These are phyloP conservation scores for Mus caroli DNA, from an alignment of 2,797 vertebrate genomes.

Conservation along the genomic window DNA sequence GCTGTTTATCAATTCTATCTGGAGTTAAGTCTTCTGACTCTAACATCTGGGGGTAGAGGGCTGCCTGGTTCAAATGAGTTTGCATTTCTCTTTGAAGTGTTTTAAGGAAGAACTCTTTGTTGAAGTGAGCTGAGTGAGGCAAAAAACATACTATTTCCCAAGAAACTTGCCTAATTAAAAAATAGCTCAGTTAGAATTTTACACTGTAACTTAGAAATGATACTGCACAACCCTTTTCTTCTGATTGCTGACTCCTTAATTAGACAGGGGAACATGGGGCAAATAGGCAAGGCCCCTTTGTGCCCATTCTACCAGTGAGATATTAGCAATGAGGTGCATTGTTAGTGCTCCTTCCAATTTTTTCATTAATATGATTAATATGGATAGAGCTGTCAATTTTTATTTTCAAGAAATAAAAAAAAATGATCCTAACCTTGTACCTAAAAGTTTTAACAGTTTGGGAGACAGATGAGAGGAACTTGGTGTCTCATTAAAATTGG, in stretches of 20 bases:
- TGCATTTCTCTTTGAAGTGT: background rate
- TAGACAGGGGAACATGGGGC: background rate
- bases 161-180: slow-evolving; percentile 44
- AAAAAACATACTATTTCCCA: background rate
- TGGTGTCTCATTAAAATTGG: slow-evolving; percentile 69
- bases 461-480: slow-evolving; percentile 66
- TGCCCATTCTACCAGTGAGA: background rate
- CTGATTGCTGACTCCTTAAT: slow-evolving; percentile 55
- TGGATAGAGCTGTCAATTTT: slow-evolving; percentile 83
- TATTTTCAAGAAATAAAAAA: slow-evolving; percentile 80
- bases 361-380: slow-evolving; percentile 86
- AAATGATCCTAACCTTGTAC: slow-evolving; percentile 80
- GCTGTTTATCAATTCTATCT: background rate
- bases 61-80: background rate
- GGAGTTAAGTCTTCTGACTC: background rate
- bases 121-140: slow-evolving; percentile 18
- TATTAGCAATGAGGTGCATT: slow-evolving; percentile 21
- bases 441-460: slow-evolving; percentile 67
- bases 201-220: slow-evolving; percentile 18
- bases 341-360: slow-evolving; percentile 77
- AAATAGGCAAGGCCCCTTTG: slow-evolving; percentile 45
- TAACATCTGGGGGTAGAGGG: background rate
- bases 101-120: background rate
- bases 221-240: background rate
- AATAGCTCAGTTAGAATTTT: slow-evolving; percentile 50